These are phyloP conservation scores for Passer domesticus DNA, from an alignment of 2,113 vertebrate species.

Conservation along the genomic window DNA sequence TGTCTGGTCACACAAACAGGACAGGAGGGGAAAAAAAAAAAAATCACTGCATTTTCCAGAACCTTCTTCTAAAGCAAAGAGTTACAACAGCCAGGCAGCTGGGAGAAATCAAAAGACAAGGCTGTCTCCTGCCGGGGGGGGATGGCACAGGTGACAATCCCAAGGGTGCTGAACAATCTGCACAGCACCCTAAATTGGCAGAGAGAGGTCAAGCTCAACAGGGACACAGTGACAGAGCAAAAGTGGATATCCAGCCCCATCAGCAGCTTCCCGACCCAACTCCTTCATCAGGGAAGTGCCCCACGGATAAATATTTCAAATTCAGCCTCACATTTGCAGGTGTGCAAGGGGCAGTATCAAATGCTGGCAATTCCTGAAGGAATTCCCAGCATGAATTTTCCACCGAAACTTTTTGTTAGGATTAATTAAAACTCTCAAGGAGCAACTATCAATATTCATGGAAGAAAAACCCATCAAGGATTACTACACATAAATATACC, in stretches of 20 bases:
- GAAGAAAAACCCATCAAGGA: neutral
- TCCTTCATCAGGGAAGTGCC: neutral
- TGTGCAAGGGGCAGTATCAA: neutral
- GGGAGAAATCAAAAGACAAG: neutral
- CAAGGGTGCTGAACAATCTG: accelerated
- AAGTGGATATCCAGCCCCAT: neutral
- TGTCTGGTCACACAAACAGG: slow-evolving; percentile 65
- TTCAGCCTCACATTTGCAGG: neutral
- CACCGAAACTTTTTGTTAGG: neutral
- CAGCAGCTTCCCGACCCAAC: neutral
- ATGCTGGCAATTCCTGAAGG: neutral
- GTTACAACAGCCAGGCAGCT: neutral
- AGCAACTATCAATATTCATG: neutral
- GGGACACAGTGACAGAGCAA: accelerated
- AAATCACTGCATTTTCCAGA: neutral
- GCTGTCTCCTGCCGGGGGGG: neutral
- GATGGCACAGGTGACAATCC: neutral
- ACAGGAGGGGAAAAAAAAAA: neutral
- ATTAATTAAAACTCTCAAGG: neutral
- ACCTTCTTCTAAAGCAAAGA: neutral
- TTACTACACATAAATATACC: neutral
- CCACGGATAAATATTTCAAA: neutral
- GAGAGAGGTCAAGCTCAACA: neutral
- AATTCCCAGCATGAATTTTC: neutral
- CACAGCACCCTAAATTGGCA: neutral